Percentiles rank a stretch among this genome's conserved stretches.
Conservation (phyloP, 1,140 invertebrate species). For the Trachymyrmex septentrionalis region DNA sequence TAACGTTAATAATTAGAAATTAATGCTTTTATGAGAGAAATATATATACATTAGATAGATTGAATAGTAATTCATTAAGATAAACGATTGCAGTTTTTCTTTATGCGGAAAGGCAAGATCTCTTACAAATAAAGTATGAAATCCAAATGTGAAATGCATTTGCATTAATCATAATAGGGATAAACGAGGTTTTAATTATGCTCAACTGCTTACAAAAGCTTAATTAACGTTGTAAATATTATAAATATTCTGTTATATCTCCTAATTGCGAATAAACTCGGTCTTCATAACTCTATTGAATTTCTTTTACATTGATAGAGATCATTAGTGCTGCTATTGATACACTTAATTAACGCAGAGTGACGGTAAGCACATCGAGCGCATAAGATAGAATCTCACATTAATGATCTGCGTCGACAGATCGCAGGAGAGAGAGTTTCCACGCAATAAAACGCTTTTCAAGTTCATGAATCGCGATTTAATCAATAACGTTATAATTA, state of each 20-base stretch:
- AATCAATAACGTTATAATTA: slow-evolving; percentile 78
- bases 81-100: neutral
- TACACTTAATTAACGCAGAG: slow-evolving; percentile 51
- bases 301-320: slow-evolving; percentile 38
- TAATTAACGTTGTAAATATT: slow-evolving; percentile 43
- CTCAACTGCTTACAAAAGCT: slow-evolving; percentile 19
- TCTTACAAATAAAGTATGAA: slow-evolving; percentile 2
- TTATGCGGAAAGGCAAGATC: neutral
- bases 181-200: slow-evolving; percentile 42
- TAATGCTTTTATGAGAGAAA: neutral
- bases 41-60: neutral
- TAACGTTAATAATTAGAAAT: neutral
- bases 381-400: slow-evolving; percentile 55
- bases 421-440: slow-evolving; percentile 54
- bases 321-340: slow-evolving; percentile 57
- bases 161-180: slow-evolving; percentile 19
- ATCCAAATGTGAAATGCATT: neutral
- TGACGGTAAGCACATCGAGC: slow-evolving; percentile 33
- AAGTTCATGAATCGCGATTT: slow-evolving; percentile 67
- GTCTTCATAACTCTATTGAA: slow-evolving; percentile 31
- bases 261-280: slow-evolving; percentile 49
- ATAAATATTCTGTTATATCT: slow-evolving; percentile 34
- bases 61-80: slow-evolving; percentile 29
- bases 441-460: slow-evolving; percentile 61
- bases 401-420: slow-evolving; percentile 70